Conservation (phyloP, 2,888 invertebrate species). For the Holacanthella duospinosa region DNA sequence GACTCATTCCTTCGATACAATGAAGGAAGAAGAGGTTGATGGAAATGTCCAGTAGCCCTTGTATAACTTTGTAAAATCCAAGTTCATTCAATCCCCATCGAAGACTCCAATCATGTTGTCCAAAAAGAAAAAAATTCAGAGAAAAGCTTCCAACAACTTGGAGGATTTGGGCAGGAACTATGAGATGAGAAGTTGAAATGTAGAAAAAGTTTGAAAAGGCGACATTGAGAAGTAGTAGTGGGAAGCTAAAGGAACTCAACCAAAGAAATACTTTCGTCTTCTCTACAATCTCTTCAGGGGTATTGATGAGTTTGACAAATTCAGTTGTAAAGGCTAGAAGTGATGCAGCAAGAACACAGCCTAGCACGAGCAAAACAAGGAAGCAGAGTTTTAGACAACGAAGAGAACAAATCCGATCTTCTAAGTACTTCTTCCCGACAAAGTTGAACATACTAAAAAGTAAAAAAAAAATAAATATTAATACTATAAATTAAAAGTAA, state of each 20-base stretch:
- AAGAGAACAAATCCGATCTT: constrained; percentile 15
- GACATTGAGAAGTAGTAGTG: constrained; percentile 17
- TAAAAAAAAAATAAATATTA: too few relatives aligned
- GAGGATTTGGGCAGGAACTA: constrained; percentile 18
- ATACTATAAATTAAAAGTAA: too few relatives aligned
- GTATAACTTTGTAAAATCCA: constrained; percentile 26
- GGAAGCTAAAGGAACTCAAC: constrained; percentile 27
- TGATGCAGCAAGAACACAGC: constrained; percentile 11
- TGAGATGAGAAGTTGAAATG: constrained; percentile 20
- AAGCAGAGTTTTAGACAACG: constrained; percentile 24
- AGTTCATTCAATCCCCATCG: constrained; percentile 24
- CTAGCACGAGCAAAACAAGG: constrained; percentile 12
- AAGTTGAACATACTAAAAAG: constrained; percentile 22
- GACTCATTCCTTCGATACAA: constrained; percentile 20
- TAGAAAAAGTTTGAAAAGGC: constrained; percentile 20
- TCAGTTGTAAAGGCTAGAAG: constrained; percentile 17
- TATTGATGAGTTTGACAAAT: constrained; percentile 26
- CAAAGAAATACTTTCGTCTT: constrained; percentile 20
- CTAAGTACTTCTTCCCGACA: constrained; percentile 22
- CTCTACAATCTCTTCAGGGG: constrained; percentile 21
- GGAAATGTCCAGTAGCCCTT: constrained; percentile 5
- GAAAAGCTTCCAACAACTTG: constrained; percentile 18
- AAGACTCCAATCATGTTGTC: constrained; percentile 13
- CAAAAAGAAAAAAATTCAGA: constrained; percentile 24
- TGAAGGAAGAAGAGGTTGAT: constrained; percentile 18